Evolutionary conservation across 2,888 invertebrate species (phyloP), one percentile per base, ranked within the genome.

Genomic region (Leptura quadrifasciata): DNA sequence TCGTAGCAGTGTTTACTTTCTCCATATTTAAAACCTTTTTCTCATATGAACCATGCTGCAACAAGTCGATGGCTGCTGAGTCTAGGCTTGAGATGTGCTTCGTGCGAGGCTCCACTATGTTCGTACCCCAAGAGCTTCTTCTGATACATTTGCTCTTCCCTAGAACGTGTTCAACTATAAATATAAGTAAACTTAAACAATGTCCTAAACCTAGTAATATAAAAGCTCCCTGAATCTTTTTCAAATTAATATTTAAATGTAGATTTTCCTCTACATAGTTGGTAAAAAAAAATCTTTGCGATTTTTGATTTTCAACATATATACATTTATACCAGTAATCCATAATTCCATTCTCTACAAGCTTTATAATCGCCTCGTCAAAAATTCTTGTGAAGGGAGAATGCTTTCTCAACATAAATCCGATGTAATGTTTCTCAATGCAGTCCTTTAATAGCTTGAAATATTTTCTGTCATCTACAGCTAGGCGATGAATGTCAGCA

Each of bases 341-440:
- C 0, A 80, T 8, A 18, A 84, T 72, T 8, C 85, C 85, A 35
- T 79, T 79, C 75, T 85, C 84, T 1, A 81, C 61, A 47, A 84
- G 73, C 60, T 72, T 70, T 2, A 58, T 58, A 10, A 76, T 74
- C 0, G 71, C 74, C 9, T 68, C 64, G 54, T 83, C 74, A 54
- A 84, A 77, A 24, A 79, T 58, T 47, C 65, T 72, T 2, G 79
- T 82, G 55, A 78, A 83, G 2, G 85, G 85, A 0, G 85, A 85
- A 60, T 82, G 63, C 61, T 79, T 75, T 47, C 77, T 76, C 39
- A 86, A 67, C 15, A 79, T 76, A 67, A 84, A 84, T 0, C 80
- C 83, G 17, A 77, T 76, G 63, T 81, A 81, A 68, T 79, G 77
- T 1, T 76, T 76, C 6, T 73, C 74, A n/a, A 81, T 63, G 54